These are phyloP conservation scores for Coelogynopora nodosa DNA, from an alignment of 2,888 invertebrate species.

Conservation along the genomic window DNA sequence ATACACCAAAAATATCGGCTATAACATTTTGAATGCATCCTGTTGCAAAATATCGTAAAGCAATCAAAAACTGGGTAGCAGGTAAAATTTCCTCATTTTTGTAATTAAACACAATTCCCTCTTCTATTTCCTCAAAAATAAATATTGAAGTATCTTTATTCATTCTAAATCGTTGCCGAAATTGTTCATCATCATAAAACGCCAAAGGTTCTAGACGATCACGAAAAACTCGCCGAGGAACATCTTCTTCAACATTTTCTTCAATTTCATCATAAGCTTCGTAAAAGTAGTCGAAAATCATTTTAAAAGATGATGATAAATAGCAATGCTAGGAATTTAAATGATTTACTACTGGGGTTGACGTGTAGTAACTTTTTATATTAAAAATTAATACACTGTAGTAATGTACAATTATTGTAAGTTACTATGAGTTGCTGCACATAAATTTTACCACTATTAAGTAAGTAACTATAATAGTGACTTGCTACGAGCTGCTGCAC, in stretches of 20 bases:
- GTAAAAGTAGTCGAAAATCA: not conserved
- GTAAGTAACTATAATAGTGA: slow-evolving; percentile 22
- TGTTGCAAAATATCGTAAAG: not conserved
- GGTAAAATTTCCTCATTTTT: not conserved
- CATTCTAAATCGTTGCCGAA: slow-evolving; percentile 19
- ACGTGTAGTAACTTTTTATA: not conserved
- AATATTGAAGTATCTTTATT: slow-evolving; percentile 1
- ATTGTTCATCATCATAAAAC: slow-evolving; percentile 13
- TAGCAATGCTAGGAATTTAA: not conserved
- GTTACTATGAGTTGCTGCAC: not conserved
- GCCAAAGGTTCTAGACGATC: not conserved
- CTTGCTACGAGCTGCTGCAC: slow-evolving; percentile 28
- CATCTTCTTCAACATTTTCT: not conserved
- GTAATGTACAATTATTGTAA: not conserved
- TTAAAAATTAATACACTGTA: not conserved
- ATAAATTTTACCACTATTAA: not conserved
- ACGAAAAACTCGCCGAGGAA: not conserved
- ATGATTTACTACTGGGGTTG: not conserved
- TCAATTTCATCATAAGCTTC: not conserved
- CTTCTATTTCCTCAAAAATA: slow-evolving; percentile 5
- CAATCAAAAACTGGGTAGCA: not conserved
- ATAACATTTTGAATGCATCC: not conserved
- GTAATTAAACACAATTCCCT: not conserved
- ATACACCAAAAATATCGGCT: not conserved
- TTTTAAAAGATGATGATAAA: not conserved